Evolutionary conservation across 1,140 invertebrate species (phyloP).

Genomic region (Polypedilum pembai): DNA sequence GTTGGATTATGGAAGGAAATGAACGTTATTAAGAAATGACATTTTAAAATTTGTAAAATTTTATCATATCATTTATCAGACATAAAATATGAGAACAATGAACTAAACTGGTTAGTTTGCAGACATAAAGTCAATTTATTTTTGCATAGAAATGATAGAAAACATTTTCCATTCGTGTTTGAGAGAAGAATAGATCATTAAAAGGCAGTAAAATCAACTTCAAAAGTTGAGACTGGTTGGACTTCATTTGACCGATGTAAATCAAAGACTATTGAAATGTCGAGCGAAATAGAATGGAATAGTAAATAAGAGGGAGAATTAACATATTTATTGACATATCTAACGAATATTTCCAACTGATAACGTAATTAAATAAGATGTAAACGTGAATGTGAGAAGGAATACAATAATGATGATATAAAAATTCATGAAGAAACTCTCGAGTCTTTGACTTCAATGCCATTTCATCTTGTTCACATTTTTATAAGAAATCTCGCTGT

Average conservation of each 20-base stretch:
- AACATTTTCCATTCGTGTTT: background rate
- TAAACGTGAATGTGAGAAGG: background rate
- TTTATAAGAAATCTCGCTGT: background rate
- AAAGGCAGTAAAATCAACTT: background rate
- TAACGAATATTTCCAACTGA: background rate
- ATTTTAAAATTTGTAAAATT: no score
- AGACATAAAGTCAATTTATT: background rate
- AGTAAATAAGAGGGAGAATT: conserved; percentile 5
- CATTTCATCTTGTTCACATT: background rate
- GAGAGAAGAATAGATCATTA: background rate
- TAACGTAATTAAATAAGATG: conserved; percentile 27
- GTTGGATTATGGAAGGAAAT: no score
- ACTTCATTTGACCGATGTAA: background rate
- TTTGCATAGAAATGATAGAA: conserved; percentile 7
- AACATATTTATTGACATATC: conserved; percentile 20
- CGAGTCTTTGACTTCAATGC: background rate
- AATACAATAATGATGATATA: conserved; percentile 24
- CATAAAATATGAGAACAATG: no score
- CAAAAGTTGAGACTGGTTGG: background rate
- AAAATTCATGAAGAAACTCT: conserved; percentile 26
- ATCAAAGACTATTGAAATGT: conserved; percentile 13
- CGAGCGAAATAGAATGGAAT: background rate
- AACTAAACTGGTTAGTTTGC: no score
- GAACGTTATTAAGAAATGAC: no score
- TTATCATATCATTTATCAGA: no score